Conservation (phyloP, 2,113 vertebrate genomes). For the Trogon melanurus region DNA sequence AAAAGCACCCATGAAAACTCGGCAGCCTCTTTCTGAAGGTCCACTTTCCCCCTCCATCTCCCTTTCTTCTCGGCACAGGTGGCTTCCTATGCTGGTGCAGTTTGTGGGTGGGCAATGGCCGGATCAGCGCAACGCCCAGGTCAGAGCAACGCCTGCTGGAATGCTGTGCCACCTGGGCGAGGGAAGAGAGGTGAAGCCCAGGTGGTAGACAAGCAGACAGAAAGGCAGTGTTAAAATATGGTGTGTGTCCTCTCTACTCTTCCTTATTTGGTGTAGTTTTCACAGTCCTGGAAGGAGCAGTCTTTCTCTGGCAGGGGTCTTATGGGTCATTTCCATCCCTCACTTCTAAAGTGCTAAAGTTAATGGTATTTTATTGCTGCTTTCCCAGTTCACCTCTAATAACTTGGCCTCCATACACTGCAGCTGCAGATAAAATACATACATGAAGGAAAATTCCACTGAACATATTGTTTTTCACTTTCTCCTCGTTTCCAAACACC, state of each 20-base stretch:
- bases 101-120: not conserved
- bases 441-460: not conserved
- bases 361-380: conserved; percentile 55
- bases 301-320: not conserved
- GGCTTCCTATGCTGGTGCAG: not conserved
- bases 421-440: conserved; percentile 16
- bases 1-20: not conserved
- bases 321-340: not conserved
- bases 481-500: not conserved
- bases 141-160: not conserved
- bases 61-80: not conserved
- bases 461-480: not conserved
- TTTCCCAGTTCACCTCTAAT: conserved; percentile 48
- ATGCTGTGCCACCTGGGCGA: accelerated
- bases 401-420: not conserved
- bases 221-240: not conserved
- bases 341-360: not conserved
- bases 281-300: not conserved
- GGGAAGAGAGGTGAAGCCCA: not conserved
- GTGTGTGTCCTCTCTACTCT: not conserved
- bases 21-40: not conserved
- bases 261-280: not conserved
- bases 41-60: not conserved
- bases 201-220: not conserved
- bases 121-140: not conserved